These are phyloP conservation scores for Tortricodes alternella DNA, from an alignment of 2,888 invertebrate genomes.

Conservation along the genomic window DNA sequence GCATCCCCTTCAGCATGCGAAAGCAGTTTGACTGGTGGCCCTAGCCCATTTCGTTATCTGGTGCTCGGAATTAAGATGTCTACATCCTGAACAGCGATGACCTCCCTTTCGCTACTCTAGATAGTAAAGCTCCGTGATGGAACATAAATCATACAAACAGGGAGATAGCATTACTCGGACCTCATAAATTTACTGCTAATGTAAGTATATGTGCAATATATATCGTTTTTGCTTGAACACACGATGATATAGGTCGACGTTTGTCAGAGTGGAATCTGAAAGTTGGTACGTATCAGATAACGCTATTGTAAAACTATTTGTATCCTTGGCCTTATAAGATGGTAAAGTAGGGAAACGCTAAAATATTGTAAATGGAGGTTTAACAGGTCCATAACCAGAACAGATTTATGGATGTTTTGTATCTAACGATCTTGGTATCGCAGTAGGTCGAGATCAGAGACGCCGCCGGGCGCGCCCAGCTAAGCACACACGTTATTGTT, in stretches of 20 bases:
- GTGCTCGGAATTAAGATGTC: constrained; percentile 62
- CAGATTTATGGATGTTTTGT: constrained; percentile 73
- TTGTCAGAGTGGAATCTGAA: constrained; percentile 7
- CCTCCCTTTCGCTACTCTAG: constrained; percentile 53
- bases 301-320: constrained; percentile 25
- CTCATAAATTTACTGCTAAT: constrained; percentile 39
- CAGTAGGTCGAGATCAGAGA: constrained; percentile 68
- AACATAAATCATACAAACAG: constrained; percentile 58
- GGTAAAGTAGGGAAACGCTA: constrained; percentile 63
- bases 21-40: constrained; percentile 26
- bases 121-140: constrained; percentile 47
- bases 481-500: constrained; percentile 73
- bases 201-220: constrained; percentile 29
- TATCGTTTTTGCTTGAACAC: constrained; percentile 8
- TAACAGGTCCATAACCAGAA: constrained; percentile 69
- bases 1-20: constrained; percentile 7
- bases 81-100: constrained; percentile 64
- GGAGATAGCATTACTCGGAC: constrained; percentile 43
- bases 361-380: constrained; percentile 67
- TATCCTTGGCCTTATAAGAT: constrained; percentile 62
- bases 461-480: constrained; percentile 70
- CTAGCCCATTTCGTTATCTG: constrained; percentile 40
- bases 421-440: constrained; percentile 61
- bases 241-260: constrained; percentile 21
- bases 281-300: constrained; percentile 19